Conservation (phyloP, 2,113 vertebrate species). For the Paracanthobrama guichenoti region DNA sequence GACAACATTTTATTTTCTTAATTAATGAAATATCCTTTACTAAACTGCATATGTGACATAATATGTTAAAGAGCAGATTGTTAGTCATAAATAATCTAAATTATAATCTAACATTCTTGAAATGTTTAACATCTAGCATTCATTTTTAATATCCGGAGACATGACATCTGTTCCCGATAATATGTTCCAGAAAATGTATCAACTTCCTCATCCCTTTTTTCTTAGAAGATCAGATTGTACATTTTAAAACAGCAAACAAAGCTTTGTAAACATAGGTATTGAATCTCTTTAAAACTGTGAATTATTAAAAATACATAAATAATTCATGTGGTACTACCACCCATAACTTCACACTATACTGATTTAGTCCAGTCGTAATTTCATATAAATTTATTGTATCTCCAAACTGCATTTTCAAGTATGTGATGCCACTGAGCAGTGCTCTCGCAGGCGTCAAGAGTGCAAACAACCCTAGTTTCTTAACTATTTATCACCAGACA, state of each 20-base stretch:
- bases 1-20: neutral
- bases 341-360: neutral
- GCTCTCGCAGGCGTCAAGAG: conserved; percentile 33
- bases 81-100: conserved; percentile 14
- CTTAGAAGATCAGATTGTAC: neutral
- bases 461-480: conserved; percentile 75
- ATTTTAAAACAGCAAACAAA: neutral
- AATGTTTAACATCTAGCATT: conserved; percentile 18
- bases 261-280: neutral
- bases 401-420: conserved; percentile 54
- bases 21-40: conserved; percentile 18
- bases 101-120: conserved; percentile 11
- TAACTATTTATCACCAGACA: conserved; percentile 84
- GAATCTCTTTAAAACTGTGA: neutral
- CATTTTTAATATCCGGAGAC: conserved; percentile 26
- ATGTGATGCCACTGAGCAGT: conserved; percentile 28
- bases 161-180: conserved; percentile 19
- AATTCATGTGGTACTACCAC: neutral
- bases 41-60: neutral
- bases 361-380: conserved; percentile 21
- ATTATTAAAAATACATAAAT: neutral
- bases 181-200: neutral
- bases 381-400: conserved; percentile 41
- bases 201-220: neutral
- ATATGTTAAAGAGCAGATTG: neutral